Evolutionary conservation across 1,140 invertebrate species (phyloP).

Genomic region (Tetragnatha versicolor): DNA sequence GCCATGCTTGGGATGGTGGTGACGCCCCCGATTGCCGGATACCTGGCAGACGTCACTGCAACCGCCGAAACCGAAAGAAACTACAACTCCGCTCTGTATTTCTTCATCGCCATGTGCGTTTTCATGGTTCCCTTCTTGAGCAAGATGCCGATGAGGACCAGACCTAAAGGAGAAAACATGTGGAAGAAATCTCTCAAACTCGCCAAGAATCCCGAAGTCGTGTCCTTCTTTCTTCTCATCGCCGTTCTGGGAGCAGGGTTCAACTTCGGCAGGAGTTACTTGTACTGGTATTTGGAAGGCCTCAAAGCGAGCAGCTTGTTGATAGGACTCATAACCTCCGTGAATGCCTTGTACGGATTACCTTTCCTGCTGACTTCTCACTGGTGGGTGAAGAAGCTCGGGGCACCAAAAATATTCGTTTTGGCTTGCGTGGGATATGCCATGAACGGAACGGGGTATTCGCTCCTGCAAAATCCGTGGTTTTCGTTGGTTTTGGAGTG

Average conservation of each 20-base stretch:
- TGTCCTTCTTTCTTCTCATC: constrained; percentile 1
- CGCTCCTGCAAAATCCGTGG: neutral
- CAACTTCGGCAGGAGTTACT: neutral
- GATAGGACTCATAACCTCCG: neutral
- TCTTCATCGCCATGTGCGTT: neutral
- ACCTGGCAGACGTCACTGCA: neutral
- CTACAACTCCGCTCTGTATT: constrained; percentile 8
- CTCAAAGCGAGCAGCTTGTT: neutral
- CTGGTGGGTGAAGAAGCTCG: constrained; percentile 10
- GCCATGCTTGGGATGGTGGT: neutral
- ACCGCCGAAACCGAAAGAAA: neutral
- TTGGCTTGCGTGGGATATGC: constrained; percentile 12
- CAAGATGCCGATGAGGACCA: neutral
- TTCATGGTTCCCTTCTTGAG: neutral
- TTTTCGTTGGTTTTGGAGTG: neutral
- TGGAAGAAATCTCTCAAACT: constrained; percentile 28
- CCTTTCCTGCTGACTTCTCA: constrained; percentile 15
- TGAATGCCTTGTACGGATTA: neutral
- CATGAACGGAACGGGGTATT: neutral
- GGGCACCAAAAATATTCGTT: neutral
- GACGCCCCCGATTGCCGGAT: constrained; percentile 16
- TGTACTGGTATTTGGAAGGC: neutral
- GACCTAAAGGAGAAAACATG: constrained; percentile 14
- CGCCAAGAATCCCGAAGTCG: neutral
- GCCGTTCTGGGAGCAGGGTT: neutral